Conservation (phyloP, 2,113 vertebrate species). For the Heteronetta atricapilla region DNA sequence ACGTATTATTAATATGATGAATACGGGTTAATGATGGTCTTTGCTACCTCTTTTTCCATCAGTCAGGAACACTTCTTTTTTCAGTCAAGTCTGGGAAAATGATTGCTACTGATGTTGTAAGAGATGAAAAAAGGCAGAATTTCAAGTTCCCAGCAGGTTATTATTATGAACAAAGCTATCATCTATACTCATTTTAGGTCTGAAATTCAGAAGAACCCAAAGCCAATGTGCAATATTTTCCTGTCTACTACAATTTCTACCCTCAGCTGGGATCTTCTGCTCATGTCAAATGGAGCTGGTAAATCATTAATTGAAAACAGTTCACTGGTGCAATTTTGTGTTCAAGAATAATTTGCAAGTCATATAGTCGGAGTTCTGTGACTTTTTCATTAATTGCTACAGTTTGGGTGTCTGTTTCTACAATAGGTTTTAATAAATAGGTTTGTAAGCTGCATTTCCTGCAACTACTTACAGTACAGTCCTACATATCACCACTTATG, state of each 20-base stretch:
- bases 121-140: neutral
- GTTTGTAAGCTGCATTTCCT: conserved; percentile 15
- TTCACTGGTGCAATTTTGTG: neutral
- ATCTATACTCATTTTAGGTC: neutral
- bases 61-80: neutral
- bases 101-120: neutral
- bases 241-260: neutral
- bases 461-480: neutral
- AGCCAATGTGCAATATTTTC: neutral
- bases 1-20: neutral
- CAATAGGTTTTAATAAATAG: conserved; percentile 16
- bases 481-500: conserved; percentile 36
- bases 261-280: neutral
- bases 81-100: neutral
- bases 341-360: conserved; percentile 31
- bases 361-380: neutral
- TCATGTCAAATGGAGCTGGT: neutral
- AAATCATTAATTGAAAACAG: conserved; percentile 3
- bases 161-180: neutral
- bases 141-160: neutral
- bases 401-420: neutral
- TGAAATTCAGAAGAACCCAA: neutral
- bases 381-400: conserved; percentile 15
- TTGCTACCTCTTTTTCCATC: neutral
- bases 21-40: neutral